phyloP scores from a whole-genome alignment of 1,140 invertebrate species.

The Gryon sp. region DNA sequence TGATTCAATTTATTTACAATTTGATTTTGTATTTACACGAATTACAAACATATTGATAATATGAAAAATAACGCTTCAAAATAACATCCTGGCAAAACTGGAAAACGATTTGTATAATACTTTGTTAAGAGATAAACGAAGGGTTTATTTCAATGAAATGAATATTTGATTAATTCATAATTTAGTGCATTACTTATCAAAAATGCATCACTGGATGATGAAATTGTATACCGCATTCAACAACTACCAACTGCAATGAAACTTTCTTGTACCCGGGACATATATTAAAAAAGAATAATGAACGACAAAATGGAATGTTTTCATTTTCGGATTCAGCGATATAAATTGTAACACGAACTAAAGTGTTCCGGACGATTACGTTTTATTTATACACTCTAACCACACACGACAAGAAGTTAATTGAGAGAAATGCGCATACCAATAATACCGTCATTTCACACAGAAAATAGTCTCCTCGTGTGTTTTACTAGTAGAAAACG shows the following conservation, averaged over 20 bases:
- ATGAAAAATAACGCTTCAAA: too few species aligned
- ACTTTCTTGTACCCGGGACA: conserved; percentile 12
- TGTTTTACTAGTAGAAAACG: conserved; percentile 26
- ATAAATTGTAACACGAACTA: conserved; percentile 3
- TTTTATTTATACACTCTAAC: too few species aligned
- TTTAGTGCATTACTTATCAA: conserved; percentile 44
- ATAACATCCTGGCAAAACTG: too few species aligned
- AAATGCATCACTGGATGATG: conserved; percentile 34
- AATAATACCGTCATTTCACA: conserved; percentile 34
- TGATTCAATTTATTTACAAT: too few species aligned
- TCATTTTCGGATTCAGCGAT: conserved; percentile 19
- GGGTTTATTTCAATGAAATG: conserved; percentile 45
- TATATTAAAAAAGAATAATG: conserved; percentile 41
- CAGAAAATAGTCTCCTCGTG: conserved; percentile 40
- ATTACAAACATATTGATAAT: too few species aligned
- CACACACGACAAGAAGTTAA: conserved; percentile 34
- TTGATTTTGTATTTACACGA: too few species aligned
- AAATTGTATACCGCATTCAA: conserved; percentile 4
- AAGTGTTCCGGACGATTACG: conserved; percentile 27
- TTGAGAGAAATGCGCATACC: conserved; percentile 31
- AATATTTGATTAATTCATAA: conserved; percentile 54
- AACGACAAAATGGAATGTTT: conserved; percentile 5
- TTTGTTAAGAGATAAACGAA: conserved; percentile 16
- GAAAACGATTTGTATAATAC: too few species aligned
- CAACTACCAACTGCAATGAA: conserved; percentile 3